Evolutionary conservation across 1,140 invertebrate genomes (phyloP).

Genomic region (Chrysopa pallens): DNA sequence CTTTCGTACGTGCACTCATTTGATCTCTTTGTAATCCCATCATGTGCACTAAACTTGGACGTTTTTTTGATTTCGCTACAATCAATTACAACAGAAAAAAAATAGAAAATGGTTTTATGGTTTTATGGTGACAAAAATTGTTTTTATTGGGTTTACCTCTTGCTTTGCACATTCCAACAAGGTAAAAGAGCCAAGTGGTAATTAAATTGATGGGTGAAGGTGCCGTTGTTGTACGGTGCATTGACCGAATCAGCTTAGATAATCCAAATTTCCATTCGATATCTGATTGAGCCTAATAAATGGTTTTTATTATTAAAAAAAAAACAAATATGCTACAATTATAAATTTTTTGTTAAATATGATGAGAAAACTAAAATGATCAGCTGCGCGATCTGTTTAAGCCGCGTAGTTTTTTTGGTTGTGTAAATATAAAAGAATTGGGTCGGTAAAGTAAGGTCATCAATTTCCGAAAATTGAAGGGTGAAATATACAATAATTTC

Average conservation of each 20-base stretch:
- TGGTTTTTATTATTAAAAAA: background rate
- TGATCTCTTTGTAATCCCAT: slow-evolving; percentile 53
- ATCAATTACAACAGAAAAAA: background rate
- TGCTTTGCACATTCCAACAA: slow-evolving; percentile 62
- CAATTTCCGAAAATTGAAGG: too few relatives aligned
- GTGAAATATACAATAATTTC: too few relatives aligned
- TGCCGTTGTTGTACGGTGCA: slow-evolving; percentile 94
- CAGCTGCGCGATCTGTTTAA: too few relatives aligned
- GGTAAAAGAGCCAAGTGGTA: slow-evolving; percentile 78
- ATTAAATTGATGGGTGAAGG: slow-evolving; percentile 93
- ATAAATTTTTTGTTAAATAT: too few relatives aligned
- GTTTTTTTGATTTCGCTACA: slow-evolving; percentile 35
- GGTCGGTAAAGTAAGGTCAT: too few relatives aligned
- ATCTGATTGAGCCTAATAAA: slow-evolving; percentile 86
- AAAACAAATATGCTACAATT: too few relatives aligned
- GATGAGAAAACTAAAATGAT: too few relatives aligned
- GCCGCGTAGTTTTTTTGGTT: too few relatives aligned
- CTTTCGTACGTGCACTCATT: slow-evolving; percentile 60
- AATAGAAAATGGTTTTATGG: background rate
- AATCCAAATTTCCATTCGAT: slow-evolving; percentile 99
- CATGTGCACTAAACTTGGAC: slow-evolving; percentile 62
- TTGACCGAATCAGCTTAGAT: slow-evolving; percentile 94
- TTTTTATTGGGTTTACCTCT: slow-evolving; percentile 26
- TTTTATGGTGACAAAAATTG: background rate
- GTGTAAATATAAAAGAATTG: too few relatives aligned